phyloP scores from a whole-genome alignment of 2,888 invertebrate species.

The Rhamnusium bicolor region DNA sequence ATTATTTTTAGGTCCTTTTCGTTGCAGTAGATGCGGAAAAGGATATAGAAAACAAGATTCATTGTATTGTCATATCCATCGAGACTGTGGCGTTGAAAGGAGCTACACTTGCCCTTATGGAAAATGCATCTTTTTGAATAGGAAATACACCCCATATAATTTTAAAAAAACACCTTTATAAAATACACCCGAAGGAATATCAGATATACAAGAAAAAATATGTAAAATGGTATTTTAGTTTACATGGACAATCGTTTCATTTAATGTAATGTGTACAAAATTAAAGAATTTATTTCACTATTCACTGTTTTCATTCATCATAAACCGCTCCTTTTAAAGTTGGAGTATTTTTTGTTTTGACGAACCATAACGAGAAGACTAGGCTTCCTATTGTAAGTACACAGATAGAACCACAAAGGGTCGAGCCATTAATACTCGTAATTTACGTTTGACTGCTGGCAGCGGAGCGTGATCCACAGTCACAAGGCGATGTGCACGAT shows the following conservation, averaged over 20 bases:
- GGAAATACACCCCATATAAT: constrained; percentile 23
- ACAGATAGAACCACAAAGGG: too few relatives aligned
- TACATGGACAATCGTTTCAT: not conserved
- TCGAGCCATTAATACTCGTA: too few relatives aligned
- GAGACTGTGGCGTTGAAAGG: constrained; percentile 68
- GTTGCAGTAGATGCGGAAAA: constrained; percentile 43
- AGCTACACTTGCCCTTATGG: constrained; percentile 23
- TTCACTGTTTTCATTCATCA: too few relatives aligned
- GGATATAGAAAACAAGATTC: constrained; percentile 66
- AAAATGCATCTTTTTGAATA: not conserved
- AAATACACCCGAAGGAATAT: constrained; percentile 25
- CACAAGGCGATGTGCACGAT: too few relatives aligned
- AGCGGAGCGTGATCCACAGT: too few relatives aligned
- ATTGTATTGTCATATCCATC: constrained; percentile 70
- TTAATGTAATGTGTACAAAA: not conserved
- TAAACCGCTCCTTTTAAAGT: too few relatives aligned
- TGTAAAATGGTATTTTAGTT: too few relatives aligned
- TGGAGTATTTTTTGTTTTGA: too few relatives aligned
- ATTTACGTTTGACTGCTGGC: too few relatives aligned
- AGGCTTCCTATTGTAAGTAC: too few relatives aligned
- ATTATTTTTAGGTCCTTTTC: constrained; percentile 22
- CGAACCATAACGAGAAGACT: too few relatives aligned
- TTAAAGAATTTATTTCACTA: too few relatives aligned
- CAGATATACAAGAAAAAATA: not conserved
- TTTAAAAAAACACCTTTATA: constrained; percentile 24